phyloP scores from a whole-genome alignment of 1,140 invertebrate species.

The Papilio glaucus region DNA sequence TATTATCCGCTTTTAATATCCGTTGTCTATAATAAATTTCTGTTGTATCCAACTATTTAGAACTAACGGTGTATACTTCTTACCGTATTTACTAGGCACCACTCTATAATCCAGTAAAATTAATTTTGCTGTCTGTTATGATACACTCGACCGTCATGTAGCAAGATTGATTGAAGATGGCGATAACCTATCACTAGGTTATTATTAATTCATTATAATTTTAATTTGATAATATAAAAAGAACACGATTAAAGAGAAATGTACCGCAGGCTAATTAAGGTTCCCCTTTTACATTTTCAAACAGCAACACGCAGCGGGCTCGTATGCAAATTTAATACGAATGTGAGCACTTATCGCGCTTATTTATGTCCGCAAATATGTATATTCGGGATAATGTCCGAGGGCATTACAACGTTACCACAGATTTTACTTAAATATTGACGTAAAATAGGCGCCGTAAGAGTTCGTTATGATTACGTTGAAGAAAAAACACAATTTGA shows the following conservation, averaged over 20 bases:
- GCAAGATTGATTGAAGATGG: no score
- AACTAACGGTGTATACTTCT: neutral
- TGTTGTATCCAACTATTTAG: no score
- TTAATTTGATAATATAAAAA: neutral
- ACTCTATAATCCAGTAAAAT: neutral
- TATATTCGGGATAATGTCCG: constrained; percentile 34
- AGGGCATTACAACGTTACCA: constrained; percentile 16
- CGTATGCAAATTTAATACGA: constrained; percentile 36
- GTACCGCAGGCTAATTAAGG: constrained; percentile 23
- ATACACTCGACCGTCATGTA: neutral
- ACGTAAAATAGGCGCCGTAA: constrained; percentile 17
- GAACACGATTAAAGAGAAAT: constrained; percentile 22
- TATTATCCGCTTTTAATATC: no score
- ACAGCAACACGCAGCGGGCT: constrained; percentile 22
- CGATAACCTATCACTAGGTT: neutral
- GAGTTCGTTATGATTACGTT: neutral
- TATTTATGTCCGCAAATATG: constrained; percentile 35
- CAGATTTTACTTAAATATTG: constrained; percentile 24
- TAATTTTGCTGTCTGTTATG: neutral
- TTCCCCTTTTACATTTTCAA: constrained; percentile 32
- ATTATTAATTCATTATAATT: constrained; percentile 14
- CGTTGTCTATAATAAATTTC: no score
- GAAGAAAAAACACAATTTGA: neutral
- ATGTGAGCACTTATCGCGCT: constrained; percentile 33
- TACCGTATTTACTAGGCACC: neutral